Conservation (phyloP, 2,888 invertebrate genomes). For the Abrostola triplasia region DNA sequence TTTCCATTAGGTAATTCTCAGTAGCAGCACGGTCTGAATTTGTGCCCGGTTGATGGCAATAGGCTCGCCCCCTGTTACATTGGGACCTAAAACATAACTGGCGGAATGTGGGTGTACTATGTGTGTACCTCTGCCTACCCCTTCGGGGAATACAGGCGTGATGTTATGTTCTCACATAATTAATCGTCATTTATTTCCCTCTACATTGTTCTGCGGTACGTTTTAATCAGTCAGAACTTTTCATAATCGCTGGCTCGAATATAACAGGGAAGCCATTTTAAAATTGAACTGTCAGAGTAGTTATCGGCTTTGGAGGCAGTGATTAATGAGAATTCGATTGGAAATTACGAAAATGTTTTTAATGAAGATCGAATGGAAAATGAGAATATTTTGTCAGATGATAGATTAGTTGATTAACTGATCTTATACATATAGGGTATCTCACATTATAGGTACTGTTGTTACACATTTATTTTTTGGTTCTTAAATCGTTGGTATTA, state of each 20-base stretch:
- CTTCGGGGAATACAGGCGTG: too few relatives aligned
- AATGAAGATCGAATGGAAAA: conserved; percentile 24
- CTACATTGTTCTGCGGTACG: conserved; percentile 11
- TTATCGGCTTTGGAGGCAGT: conserved; percentile 29
- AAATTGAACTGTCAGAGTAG: conserved; percentile 49
- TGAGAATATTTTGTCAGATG: conserved; percentile 14
- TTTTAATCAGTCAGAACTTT: conserved; percentile 31
- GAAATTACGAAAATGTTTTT: conserved; percentile 11
- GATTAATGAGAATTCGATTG: conserved; percentile 45
- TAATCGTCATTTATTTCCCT: background rate
- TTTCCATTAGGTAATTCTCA: too few relatives aligned
- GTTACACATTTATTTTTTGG: too few relatives aligned
- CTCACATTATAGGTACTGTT: too few relatives aligned
- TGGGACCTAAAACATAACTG: too few relatives aligned
- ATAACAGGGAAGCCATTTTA: conserved; percentile 40
- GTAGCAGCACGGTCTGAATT: too few relatives aligned
- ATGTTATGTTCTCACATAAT: too few relatives aligned
- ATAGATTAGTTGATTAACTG: conserved; percentile 15
- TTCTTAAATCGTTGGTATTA: too few relatives aligned
- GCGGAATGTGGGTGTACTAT: too few relatives aligned
- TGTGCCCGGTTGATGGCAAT: too few relatives aligned
- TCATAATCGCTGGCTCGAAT: conserved; percentile 20
- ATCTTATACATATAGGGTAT: background rate
- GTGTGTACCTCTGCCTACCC: too few relatives aligned
- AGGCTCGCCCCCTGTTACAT: too few relatives aligned